phyloP scores from a whole-genome alignment of 2,888 invertebrate species.

The Heterodera filipjevi region DNA sequence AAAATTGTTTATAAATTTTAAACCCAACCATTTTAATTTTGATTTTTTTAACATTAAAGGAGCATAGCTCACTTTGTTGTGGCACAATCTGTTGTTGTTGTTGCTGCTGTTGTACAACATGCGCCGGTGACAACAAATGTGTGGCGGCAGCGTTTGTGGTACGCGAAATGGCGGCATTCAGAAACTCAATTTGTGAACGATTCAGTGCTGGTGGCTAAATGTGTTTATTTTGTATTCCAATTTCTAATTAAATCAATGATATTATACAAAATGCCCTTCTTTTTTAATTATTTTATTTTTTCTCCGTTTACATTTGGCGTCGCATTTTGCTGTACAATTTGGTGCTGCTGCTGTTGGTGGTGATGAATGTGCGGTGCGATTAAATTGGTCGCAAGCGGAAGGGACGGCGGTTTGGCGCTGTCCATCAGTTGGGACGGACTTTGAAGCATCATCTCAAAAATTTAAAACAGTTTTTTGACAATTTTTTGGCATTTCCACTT shows the following conservation, averaged over 20 bases:
- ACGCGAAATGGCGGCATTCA: conserved; percentile 26
- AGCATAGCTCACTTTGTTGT: neutral
- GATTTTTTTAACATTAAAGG: no score
- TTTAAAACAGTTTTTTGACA: neutral
- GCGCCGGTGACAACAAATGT: conserved; percentile 27
- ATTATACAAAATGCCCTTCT: neutral
- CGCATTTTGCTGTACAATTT: conserved; percentile 33
- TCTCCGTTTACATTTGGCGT: neutral
- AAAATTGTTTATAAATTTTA: no score
- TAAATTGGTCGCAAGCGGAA: neutral
- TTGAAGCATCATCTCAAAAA: conserved; percentile 11
- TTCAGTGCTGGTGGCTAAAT: neutral
- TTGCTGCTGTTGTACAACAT: conserved; percentile 15
- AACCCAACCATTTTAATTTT: neutral
- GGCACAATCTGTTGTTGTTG: conserved; percentile 6
- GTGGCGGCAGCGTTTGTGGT: conserved; percentile 18
- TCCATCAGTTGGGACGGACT: conserved; percentile 15
- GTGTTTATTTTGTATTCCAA: neutral
- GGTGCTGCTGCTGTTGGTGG: conserved; percentile 27
- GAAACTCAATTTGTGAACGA: conserved; percentile 9
- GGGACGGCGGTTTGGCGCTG: neutral
- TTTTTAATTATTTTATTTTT: neutral
- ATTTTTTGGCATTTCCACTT: conserved; percentile 41
- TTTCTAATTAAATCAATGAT: neutral
- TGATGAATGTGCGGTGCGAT: neutral